Evolutionary conservation across 2,888 invertebrate genomes (phyloP).

Genomic region (Calameuta idolon): DNA sequence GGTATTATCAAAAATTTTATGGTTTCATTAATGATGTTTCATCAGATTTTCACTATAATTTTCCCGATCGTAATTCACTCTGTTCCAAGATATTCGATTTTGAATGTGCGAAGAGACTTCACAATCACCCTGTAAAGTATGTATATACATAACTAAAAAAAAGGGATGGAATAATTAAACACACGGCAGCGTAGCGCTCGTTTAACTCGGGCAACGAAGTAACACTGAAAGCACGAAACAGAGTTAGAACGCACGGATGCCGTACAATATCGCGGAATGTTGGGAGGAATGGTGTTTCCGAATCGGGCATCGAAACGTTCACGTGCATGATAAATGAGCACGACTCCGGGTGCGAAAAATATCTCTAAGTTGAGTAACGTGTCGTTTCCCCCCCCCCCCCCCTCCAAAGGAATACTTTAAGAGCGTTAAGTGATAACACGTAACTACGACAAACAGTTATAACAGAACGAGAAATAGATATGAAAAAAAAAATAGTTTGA

Average conservation of each 20-base stretch:
- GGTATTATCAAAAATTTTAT: background rate
- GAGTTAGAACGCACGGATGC: conserved; percentile 21
- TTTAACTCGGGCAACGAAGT: conserved; percentile 9
- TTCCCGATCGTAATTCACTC: background rate
- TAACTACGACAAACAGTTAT: conserved; percentile 21
- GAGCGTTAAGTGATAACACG: conserved; percentile 18
- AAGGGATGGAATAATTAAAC: background rate
- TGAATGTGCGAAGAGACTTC: background rate
- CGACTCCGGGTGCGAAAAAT: background rate
- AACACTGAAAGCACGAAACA: conserved; percentile 24
- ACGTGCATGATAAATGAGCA: conserved; percentile 11
- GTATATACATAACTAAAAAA: background rate
- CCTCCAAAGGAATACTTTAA: background rate
- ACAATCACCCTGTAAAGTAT: background rate
- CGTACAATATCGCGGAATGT: conserved; percentile 11
- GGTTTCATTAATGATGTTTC: no score
- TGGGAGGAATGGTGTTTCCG: conserved; percentile 22
- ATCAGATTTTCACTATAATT: no score
- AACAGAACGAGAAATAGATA: conserved; percentile 5
- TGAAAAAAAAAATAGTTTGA: conserved; percentile 8
- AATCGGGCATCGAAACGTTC: conserved; percentile 12
- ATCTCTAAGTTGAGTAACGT: background rate
- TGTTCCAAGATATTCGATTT: background rate
- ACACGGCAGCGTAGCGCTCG: background rate
- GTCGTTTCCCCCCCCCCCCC: background rate